These are phyloP conservation scores for Stigmatopora argus DNA, from an alignment of 2,113 vertebrate species.

Conservation along the genomic window DNA sequence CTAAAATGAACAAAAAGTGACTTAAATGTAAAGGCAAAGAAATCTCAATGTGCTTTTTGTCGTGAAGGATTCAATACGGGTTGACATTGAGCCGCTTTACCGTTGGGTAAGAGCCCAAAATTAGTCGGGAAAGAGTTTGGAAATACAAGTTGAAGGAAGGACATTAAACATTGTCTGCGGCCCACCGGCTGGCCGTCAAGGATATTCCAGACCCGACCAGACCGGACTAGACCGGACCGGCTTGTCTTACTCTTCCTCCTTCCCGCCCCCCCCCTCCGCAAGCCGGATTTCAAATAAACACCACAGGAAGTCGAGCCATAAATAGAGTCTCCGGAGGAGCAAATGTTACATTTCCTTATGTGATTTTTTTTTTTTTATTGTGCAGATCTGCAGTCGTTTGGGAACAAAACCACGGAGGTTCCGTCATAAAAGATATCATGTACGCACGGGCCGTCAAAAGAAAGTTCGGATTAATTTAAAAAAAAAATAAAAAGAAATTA, in stretches of 20 bases:
- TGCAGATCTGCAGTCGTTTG: background rate
- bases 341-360: constrained; percentile 29
- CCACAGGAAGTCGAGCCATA: constrained; percentile 56
- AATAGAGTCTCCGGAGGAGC: constrained; percentile 49
- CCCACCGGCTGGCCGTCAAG: constrained; percentile 12
- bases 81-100: constrained; percentile 66
- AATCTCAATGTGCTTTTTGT: constrained; percentile 44
- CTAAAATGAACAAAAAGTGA: no score
- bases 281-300: constrained; percentile 60
- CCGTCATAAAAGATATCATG: no score
- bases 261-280: background rate
- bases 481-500: no score
- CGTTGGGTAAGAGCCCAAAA: constrained; percentile 38
- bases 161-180: constrained; percentile 61
- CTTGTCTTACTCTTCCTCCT: background rate
- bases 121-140: constrained; percentile 45
- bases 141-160: constrained; percentile 62
- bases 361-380: constrained; percentile 18
- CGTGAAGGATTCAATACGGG: constrained; percentile 32
- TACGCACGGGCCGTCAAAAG: no score
- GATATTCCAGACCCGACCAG: constrained; percentile 33
- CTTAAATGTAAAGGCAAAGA: no score
- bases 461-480: no score
- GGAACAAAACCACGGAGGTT: background rate
- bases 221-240: constrained; percentile 13